Evolutionary conservation across 2,113 vertebrate species (phyloP), one percentile per base, ranked within the genome.

Genomic region (Girardinichthys multiradiatus): DNA sequence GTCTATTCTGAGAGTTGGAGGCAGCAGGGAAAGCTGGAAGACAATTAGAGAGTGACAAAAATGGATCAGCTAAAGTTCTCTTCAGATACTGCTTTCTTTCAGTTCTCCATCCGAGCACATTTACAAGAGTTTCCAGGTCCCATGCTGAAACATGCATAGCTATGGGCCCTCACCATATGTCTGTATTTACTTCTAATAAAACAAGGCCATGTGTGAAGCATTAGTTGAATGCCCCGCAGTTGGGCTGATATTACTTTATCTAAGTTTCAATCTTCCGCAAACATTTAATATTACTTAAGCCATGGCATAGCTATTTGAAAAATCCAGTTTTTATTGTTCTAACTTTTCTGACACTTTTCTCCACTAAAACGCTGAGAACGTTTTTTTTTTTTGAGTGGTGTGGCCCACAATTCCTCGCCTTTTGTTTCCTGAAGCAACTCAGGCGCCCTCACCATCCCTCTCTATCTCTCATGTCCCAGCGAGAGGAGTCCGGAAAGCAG

Each of bases 1-100:
- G 94, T 94, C 92, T 79, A 90, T 91, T 91, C 88, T 88, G 92
- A 86, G 90, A 76, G 83, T 66, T 90, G 92, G 88, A 89, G 91
- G 86, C 90, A 64, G 79, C 77, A 31, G 67, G 79, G 86, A 83
- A 83, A 73, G 74, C 86, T 94, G 93, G 93, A 94, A 91, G 91
- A 93, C 93, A 89, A 90, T 93, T 93, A 93, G 89, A 94, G 91
- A 90, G 85, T 65, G 68, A 59, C 70, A 72, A 79, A 93, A 92
- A 91, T 90, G 87, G 92, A 93, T 87, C 92, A 92, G 83, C 89
- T 84, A 78, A 90, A 82, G 76, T 87, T 90, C 76, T 70, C 77
- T 87, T 87, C 77, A 76, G 85, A 77, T 70, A 48, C 87, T 83
- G 63, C 66, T 74, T 91, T 91, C 83, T 79, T 85, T 90, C 85